These are phyloP conservation scores for Neosalanx taihuensis DNA, from an alignment of 2,797 vertebrate species.

Conservation along the genomic window DNA sequence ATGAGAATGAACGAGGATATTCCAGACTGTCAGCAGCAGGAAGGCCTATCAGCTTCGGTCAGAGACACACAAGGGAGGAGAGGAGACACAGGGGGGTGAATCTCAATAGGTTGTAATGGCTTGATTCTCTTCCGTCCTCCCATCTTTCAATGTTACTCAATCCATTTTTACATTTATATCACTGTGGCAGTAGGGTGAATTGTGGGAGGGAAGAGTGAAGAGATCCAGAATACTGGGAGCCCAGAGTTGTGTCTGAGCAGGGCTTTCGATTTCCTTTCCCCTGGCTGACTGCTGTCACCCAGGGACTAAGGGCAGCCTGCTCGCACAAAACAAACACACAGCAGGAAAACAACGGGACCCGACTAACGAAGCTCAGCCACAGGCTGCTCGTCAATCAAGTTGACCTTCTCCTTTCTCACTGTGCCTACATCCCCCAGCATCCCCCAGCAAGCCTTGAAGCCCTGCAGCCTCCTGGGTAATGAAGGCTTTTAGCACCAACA, in stretches of 20 bases:
- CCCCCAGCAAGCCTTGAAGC: constrained; percentile 32
- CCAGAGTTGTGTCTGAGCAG: constrained; percentile 42
- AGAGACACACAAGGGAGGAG: constrained; percentile 50
- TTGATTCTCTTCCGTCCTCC: constrained; percentile 42
- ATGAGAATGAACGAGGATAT: constrained; percentile 76
- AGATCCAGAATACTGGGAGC: constrained; percentile 59
- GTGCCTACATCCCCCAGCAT: constrained; percentile 40
- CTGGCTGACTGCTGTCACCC: constrained; percentile 55
- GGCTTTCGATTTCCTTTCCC: constrained; percentile 69
- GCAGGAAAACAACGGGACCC: constrained; percentile 38
- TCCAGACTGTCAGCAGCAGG: constrained; percentile 65
- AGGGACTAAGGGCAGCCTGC: constrained; percentile 55
- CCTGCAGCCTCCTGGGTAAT: constrained; percentile 47
- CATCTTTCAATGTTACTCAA: constrained; percentile 22
- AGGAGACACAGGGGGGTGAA: constrained; percentile 43
- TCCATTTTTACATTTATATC: background rate
- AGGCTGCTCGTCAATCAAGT: constrained; percentile 69
- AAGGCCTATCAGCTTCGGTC: constrained; percentile 64
- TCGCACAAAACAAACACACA: constrained; percentile 62
- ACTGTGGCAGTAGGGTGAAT: no score
- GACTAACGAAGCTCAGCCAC: constrained; percentile 41
- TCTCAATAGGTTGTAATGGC: constrained; percentile 51
- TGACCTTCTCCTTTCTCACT: constrained; percentile 58
- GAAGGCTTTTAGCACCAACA: constrained; percentile 43
- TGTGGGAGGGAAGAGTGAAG: constrained; percentile 39